These are phyloP conservation scores for Discoglossus pictus DNA, from an alignment of 2,797 vertebrate genomes.

Conservation along the genomic window DNA sequence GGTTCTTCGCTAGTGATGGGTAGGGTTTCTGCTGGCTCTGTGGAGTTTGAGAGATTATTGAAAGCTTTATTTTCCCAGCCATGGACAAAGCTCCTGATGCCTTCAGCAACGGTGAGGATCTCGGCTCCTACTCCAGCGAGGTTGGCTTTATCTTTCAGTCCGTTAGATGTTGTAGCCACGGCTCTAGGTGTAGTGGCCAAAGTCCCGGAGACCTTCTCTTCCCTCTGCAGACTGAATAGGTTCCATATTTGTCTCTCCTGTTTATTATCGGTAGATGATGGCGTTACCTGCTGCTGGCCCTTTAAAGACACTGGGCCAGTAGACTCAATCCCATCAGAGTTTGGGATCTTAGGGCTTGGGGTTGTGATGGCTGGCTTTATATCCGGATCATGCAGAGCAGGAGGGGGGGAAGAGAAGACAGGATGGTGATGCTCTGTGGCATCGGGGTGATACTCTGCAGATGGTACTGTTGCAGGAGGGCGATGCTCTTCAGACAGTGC, in stretches of 20 bases:
- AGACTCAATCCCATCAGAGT: fast-evolving
- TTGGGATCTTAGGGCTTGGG: neutral
- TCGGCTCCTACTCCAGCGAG: conserved; percentile 67
- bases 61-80: conserved; percentile 61
- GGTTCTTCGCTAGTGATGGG: too few relatives aligned
- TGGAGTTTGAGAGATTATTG: neutral
- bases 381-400: neutral
- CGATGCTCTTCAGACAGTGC: too few relatives aligned
- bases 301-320: neutral
- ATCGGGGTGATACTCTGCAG: neutral
- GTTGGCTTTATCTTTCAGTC: conserved; percentile 44
- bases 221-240: neutral
- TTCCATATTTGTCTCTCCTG: neutral
- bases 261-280: fast-evolving
- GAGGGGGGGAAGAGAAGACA: too few relatives aligned
- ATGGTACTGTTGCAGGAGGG: conserved; percentile 4
- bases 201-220: conserved; percentile 4
- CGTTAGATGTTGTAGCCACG: neutral
- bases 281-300: neutral
- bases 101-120: conserved; percentile 65
- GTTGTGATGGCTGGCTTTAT: neutral
- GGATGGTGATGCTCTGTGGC: too few relatives aligned
- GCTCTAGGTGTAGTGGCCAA: neutral
- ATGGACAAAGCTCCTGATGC: conserved; percentile 65
- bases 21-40: neutral